Conservation (phyloP, 2,888 invertebrate genomes). For the Balanococcus diminutus region DNA sequence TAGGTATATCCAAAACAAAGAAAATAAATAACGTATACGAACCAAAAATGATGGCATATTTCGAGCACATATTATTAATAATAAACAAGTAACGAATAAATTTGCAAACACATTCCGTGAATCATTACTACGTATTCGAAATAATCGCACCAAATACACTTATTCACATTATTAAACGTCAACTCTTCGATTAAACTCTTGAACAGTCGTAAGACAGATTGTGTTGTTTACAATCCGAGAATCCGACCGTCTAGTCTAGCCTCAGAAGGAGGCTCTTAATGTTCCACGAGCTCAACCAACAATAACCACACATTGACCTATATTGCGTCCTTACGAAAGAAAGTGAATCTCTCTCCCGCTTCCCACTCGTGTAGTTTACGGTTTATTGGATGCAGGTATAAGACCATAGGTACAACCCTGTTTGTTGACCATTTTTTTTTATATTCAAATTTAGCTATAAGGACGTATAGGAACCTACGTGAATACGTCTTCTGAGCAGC, state of each 20-base stretch:
- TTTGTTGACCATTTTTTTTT: conserved; percentile 43
- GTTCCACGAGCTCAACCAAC: conserved; percentile 52
- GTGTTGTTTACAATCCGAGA: conserved; percentile 50
- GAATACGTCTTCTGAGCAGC: background rate
- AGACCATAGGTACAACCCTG: conserved; percentile 5
- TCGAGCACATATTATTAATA: conserved; percentile 49
- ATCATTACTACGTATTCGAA: conserved; percentile 19
- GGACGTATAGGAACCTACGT: background rate
- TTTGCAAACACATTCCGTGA: conserved; percentile 14
- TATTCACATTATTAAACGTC: conserved; percentile 18
- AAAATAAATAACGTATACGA: conserved; percentile 40
- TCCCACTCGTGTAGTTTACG: conserved; percentile 47
- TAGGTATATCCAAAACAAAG: background rate
- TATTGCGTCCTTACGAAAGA: conserved; percentile 53
- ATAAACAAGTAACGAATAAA: conserved; percentile 14
- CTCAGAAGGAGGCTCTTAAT: conserved; percentile 50
- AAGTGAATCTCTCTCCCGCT: conserved; percentile 54
- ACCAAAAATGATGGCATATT: conserved; percentile 52
- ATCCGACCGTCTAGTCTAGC: conserved; percentile 51
- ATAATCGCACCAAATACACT: background rate
- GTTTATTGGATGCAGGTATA: conserved; percentile 30
- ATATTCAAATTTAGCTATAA: background rate
- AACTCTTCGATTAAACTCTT: conserved; percentile 37
- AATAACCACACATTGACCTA: conserved; percentile 54
- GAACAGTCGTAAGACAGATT: conserved; percentile 39